Conservation (phyloP, 2,888 invertebrate genomes). For the Temnothorax ravouxi region DNA sequence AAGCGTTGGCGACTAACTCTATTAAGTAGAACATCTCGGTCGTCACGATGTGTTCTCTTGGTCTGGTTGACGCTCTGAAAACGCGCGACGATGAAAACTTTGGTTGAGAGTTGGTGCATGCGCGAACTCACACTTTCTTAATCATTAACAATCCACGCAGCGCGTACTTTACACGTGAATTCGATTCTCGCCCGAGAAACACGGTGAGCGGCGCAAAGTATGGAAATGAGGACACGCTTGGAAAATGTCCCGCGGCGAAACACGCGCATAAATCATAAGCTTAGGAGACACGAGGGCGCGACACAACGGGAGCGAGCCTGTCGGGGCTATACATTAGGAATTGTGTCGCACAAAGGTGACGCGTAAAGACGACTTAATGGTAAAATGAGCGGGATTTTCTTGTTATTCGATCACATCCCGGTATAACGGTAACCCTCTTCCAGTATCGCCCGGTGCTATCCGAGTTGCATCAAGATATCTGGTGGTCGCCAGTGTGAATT, state of each 20-base stretch:
- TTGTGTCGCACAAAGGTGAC: background rate
- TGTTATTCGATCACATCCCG: slow-evolving; percentile 15
- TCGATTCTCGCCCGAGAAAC: slow-evolving; percentile 3
- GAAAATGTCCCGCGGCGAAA: slow-evolving; percentile 38
- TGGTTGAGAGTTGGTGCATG: background rate
- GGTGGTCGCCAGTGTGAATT: slow-evolving; percentile 12
- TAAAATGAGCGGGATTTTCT: slow-evolving; percentile 16
- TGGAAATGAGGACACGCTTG: slow-evolving; percentile 39
- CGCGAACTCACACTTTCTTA: slow-evolving; percentile 29
- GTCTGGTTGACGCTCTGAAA: slow-evolving; percentile 4
- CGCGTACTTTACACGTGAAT: slow-evolving; percentile 25
- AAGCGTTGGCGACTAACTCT: slow-evolving; percentile 22
- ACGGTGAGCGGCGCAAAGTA: slow-evolving; percentile 6
- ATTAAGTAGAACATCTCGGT: slow-evolving; percentile 31
- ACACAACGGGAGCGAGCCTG: background rate
- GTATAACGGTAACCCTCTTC: background rate
- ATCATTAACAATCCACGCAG: slow-evolving; percentile 34
- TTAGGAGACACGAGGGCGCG: slow-evolving; percentile 5
- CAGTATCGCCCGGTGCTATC: background rate
- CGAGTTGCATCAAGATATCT: slow-evolving; percentile 28
- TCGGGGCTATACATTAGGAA: background rate
- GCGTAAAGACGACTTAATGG: slow-evolving; percentile 25
- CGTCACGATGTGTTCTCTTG: background rate
- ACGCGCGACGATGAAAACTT: background rate
- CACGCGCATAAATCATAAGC: slow-evolving; percentile 44